These are phyloP conservation scores for Psammodynastes pulverulentus DNA, from an alignment of 2,113 vertebrate genomes.

Conservation along the genomic window DNA sequence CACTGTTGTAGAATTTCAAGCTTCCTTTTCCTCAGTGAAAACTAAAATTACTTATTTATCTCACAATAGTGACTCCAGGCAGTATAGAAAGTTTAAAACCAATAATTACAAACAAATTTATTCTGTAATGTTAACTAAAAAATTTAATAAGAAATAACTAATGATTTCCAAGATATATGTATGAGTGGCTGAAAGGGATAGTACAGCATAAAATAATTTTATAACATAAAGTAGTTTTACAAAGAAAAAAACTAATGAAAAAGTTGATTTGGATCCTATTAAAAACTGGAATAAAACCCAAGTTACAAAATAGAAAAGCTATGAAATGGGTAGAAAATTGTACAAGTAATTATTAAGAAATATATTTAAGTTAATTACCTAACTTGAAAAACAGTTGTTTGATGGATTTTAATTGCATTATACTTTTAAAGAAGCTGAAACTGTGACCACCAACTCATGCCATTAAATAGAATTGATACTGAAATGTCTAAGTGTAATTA, in stretches of 20 bases:
- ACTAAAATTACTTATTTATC: not conserved
- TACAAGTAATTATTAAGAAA: not conserved
- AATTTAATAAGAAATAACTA: not conserved
- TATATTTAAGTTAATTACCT: not conserved
- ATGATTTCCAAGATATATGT: not conserved
- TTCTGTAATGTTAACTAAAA: not conserved
- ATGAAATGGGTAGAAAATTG: not conserved
- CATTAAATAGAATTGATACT: not conserved
- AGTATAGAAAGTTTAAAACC: not conserved
- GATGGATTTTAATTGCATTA: not conserved
- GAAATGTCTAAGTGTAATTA: not conserved
- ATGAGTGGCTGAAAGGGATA: not conserved
- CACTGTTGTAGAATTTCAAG: not conserved
- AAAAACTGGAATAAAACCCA: not conserved
- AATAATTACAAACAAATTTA: not conserved
- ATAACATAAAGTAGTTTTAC: not conserved
- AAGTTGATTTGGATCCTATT: not conserved
- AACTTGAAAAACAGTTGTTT: not conserved
- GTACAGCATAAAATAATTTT: not conserved
- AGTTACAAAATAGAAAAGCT: not conserved
- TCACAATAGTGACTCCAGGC: not conserved
- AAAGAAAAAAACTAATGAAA: not conserved
- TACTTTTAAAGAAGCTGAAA: not conserved
- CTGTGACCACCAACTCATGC: not conserved
- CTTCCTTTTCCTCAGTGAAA: not conserved